Conservation (phyloP, 2,888 invertebrate genomes). For the Cantharis nigra region DNA sequence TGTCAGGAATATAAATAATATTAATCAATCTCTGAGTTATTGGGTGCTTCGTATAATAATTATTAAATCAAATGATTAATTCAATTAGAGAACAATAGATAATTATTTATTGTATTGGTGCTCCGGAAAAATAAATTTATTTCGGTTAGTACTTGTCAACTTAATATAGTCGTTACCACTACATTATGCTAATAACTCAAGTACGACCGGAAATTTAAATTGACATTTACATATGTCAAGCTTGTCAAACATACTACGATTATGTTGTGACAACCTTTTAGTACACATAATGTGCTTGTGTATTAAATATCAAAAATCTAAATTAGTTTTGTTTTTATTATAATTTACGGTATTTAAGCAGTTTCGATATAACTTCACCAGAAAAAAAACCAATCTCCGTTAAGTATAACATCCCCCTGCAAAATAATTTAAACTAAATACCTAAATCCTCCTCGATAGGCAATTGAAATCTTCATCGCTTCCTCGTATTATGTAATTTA, state of each 20-base stretch:
- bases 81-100: background rate
- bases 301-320: background rate
- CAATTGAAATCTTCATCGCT: conserved; percentile 3
- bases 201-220: conserved; percentile 35
- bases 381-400: background rate
- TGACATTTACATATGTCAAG: conserved; percentile 39
- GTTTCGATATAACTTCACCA: background rate
- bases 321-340: background rate
- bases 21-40: background rate
- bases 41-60: background rate
- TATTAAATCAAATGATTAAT: background rate
- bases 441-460: background rate
- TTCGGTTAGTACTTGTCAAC: background rate
- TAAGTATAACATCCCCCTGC: background rate
- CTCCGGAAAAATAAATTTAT: background rate
- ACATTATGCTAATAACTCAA: conserved; percentile 1
- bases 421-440: background rate
- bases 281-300: conserved; percentile 21
- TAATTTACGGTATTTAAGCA: background rate
- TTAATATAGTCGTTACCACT: conserved; percentile 4
- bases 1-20: background rate
- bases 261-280: conserved; percentile 30
- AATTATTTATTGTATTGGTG: background rate
- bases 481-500: conserved; percentile 1
- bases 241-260: conserved; percentile 38